Base-by-base conservation (phyloP, 2,888 invertebrate genomes). In the Rhaphigaster nebulosa region DNA sequence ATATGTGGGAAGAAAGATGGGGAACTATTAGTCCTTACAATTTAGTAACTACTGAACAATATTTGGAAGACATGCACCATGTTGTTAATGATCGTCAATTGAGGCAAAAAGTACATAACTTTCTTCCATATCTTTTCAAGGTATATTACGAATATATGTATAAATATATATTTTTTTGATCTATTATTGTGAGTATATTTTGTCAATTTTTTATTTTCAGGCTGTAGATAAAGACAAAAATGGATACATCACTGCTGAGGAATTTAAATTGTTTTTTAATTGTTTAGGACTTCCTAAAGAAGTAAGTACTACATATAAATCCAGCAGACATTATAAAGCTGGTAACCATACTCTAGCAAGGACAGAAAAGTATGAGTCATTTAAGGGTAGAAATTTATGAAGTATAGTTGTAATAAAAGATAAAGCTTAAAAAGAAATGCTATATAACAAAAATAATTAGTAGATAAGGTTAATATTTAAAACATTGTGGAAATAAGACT, bases 1-100 rank as follows among this genome's bases (percentile, higher is more conserved):
- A 95, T 92, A 96, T 97, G 26, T 97, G 97, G 97, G 96, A 96
- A 93, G 96, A 96, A 93, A 96, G 97, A 93, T 97, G 97, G 96
- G 97, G 97, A 10, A 96, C 96, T 92, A 95, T 97, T 56, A 96
- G 96, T 92, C 97, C 96, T 0, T 97, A 97, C 94, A 97, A 97
- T 95, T 95, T 96, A 93, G 96, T 97, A 13, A 96, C 96, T 0
- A 96, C 97, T 84, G 97, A 97, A 93, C 96, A 97, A 93, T 97
- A 97, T 93, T 93, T 98, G 38, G 96, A 96, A 92, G 97, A 97
- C 93, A 97, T 98, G 96, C 96, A 96, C 92, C 97, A 97, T 93
- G 96, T 97, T 88, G 94, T 97, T 70, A 97, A 96, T 92, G 97
- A 97, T 93, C 95, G 96, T 93, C 94, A 96, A 84, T 94, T 97